phyloP scores from a whole-genome alignment of 2,797 vertebrate genomes.

The Peromyscus attwateri region DNA sequence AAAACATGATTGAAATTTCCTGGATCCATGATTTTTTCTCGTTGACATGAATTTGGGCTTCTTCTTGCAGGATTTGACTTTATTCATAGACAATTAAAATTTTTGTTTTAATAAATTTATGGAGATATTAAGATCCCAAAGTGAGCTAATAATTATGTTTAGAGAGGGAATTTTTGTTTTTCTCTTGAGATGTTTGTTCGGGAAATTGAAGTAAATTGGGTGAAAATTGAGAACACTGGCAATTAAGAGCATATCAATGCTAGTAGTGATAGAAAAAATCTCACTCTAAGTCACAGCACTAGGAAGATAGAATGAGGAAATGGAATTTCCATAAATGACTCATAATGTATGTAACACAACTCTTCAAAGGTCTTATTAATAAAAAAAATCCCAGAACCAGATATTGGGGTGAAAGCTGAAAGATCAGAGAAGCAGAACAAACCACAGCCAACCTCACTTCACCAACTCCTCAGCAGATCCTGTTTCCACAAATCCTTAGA shows the following conservation, averaged over 20 bases:
- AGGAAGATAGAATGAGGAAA: neutral
- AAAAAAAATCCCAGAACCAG: too few relatives aligned
- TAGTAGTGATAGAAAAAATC: neutral
- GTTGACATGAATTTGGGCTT: neutral
- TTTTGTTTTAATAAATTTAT: constrained; percentile 12
- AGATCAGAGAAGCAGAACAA: too few relatives aligned
- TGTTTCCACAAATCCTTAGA: too few relatives aligned
- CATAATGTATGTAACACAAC: neutral
- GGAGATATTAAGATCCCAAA: neutral
- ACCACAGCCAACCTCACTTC: too few relatives aligned
- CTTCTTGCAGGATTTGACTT: neutral
- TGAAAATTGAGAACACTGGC: constrained; percentile 25
- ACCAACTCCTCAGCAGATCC: too few relatives aligned
- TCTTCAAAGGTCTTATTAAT: too few relatives aligned
- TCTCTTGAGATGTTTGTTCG: neutral
- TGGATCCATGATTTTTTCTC: neutral
- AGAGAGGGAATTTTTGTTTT: neutral
- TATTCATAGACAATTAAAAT: constrained; percentile 7
- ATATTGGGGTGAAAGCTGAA: too few relatives aligned
- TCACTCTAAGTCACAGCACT: neutral
- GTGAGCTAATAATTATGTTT: constrained; percentile 7
- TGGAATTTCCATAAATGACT: neutral
- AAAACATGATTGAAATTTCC: neutral
- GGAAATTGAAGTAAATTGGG: neutral
- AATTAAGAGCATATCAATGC: neutral